Evolutionary conservation across 2,113 vertebrate species (phyloP).

Genomic region (Oreotragus oreotragus): DNA sequence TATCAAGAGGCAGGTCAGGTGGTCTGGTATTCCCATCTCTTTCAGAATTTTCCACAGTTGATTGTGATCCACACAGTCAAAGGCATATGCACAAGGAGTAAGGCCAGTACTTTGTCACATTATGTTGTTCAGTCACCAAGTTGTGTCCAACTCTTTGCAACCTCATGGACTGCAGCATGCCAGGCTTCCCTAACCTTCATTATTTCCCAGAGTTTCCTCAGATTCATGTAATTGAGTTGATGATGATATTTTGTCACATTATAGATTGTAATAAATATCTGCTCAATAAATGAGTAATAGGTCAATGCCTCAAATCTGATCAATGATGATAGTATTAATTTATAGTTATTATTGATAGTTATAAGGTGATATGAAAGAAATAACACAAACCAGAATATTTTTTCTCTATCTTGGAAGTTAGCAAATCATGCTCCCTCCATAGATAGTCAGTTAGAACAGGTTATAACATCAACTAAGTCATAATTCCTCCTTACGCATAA

Average conservation of each 20-base stretch:
- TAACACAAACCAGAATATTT: not conserved
- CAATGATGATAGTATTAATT: not conserved
- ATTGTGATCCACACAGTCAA: too few species aligned
- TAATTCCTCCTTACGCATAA: not conserved
- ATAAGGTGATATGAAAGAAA: not conserved
- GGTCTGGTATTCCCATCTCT: too few species aligned
- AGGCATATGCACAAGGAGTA: not conserved
- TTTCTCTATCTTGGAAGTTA: not conserved
- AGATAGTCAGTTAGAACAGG: not conserved
- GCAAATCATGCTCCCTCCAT: not conserved
- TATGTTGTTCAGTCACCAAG: not conserved
- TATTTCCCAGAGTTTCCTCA: not conserved
- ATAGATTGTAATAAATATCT: not conserved
- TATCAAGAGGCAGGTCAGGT: too few species aligned
- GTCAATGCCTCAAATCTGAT: not conserved
- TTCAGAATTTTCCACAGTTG: too few species aligned
- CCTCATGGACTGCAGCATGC: not conserved
- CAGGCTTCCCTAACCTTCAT: not conserved
- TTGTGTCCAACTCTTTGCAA: not conserved
- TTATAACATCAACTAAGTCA: not conserved
- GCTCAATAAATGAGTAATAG: not conserved
- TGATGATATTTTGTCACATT: not conserved
- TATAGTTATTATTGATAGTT: not conserved
- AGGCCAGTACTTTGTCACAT: not conserved
- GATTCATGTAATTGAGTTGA: not conserved